Conservation (phyloP, 2,113 vertebrate genomes). For the Glareola pratincola region DNA sequence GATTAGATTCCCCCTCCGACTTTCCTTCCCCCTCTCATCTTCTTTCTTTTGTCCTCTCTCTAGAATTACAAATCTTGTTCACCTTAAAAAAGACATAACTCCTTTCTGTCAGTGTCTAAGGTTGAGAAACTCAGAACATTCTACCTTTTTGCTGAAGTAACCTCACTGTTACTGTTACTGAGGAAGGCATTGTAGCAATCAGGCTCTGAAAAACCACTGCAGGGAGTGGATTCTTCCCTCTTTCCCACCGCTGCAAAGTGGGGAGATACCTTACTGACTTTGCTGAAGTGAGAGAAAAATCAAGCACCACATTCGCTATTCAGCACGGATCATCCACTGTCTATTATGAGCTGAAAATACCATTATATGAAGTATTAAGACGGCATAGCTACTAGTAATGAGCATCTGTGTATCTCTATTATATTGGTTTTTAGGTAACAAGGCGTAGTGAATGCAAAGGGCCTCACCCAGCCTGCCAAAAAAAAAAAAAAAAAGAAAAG, state of each 20-base stretch:
- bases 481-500: background rate
- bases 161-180: background rate
- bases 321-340: background rate
- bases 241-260: background rate
- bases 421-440: conserved; percentile 35
- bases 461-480: background rate
- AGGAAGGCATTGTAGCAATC: background rate
- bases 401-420: conserved; percentile 44
- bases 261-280: background rate
- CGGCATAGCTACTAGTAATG: conserved; percentile 19
- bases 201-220: background rate
- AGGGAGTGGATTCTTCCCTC: background rate
- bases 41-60: background rate
- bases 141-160: background rate
- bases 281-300: background rate
- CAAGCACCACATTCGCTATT: background rate
- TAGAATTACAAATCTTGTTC: background rate
- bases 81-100: background rate
- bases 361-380: conserved; percentile 1
- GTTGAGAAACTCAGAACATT: background rate
- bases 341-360: conserved; percentile 42
- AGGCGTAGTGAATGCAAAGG: background rate
- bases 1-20: background rate
- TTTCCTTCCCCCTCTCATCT: background rate
- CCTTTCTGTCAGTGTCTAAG: background rate